Evolutionary conservation across 2,888 invertebrate genomes (phyloP).

Genomic region (Metopia argyrocephala): DNA sequence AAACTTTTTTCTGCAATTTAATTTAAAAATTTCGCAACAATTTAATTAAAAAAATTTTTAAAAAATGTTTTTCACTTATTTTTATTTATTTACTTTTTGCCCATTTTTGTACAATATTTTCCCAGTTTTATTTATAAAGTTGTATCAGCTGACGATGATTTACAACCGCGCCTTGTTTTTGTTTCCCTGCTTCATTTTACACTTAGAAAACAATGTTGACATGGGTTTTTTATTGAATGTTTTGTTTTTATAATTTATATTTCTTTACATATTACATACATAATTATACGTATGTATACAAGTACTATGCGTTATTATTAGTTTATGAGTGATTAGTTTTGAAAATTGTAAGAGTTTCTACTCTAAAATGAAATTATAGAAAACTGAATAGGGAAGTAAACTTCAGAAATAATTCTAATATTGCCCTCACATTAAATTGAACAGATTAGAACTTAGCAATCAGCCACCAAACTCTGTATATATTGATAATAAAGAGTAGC

Average conservation of each 20-base stretch:
- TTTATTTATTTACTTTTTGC: conserved; percentile 7
- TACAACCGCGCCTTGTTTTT: conserved; percentile 60
- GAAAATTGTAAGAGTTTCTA: too few species aligned
- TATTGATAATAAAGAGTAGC: too few species aligned
- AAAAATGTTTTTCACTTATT: not conserved
- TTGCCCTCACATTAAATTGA: too few species aligned
- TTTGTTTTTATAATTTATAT: conserved; percentile 7
- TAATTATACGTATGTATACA: too few species aligned
- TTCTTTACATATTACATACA: not conserved
- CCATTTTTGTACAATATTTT: conserved; percentile 21
- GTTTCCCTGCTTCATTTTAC: conserved; percentile 25
- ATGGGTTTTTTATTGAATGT: conserved; percentile 10
- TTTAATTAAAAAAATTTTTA: conserved; percentile 12
- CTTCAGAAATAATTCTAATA: too few species aligned
- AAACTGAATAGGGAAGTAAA: too few species aligned
- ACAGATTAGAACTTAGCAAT: too few species aligned
- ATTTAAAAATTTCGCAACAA: not conserved
- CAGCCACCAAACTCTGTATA: too few species aligned
- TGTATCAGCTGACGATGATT: conserved; percentile 1
- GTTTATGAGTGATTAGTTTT: not conserved
- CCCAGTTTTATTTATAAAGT: not conserved
- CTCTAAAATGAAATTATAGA: too few species aligned
- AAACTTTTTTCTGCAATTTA: not conserved
- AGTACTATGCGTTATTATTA: not conserved
- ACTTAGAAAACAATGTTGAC: conserved; percentile 29